A percentile compares a stretch with the other conserved stretches of the same genome.
These are phyloP conservation scores for Salvelinus alpinus DNA, from an alignment of 2,113 vertebrate species.

Conservation along the genomic window DNA sequence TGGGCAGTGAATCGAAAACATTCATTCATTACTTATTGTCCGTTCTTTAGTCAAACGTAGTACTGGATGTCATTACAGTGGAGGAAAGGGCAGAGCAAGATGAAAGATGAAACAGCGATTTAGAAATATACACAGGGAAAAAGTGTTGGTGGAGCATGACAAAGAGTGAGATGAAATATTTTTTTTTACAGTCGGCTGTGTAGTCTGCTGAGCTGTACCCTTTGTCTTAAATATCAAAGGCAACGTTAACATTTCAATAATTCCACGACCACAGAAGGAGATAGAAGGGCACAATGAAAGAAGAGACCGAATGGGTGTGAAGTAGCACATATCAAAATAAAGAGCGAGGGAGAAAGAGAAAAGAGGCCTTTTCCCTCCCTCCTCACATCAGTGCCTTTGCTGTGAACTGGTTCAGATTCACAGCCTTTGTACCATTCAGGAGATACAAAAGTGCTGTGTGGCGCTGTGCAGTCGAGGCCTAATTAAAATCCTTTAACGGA, in stretches of 20 bases:
- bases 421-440: constrained; percentile 79
- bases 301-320: constrained; percentile 78
- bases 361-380: background rate
- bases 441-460: constrained; percentile 75
- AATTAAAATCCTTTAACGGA: constrained; percentile 87
- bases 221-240: constrained; percentile 99
- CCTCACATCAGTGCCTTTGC: background rate
- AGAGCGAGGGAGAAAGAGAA: background rate
- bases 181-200: constrained; percentile 64
- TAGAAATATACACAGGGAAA: constrained; percentile 65
- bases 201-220: constrained; percentile 78
- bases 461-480: constrained; percentile 80
- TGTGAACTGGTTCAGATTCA: constrained; percentile 36
- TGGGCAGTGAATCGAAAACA: constrained; percentile 62
- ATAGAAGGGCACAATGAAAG: constrained; percentile 70
- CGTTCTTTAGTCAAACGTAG: constrained; percentile 30
- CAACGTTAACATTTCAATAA: constrained; percentile 98
- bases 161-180: constrained; percentile 76
- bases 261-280: constrained; percentile 85
- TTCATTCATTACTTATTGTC: constrained; percentile 63
- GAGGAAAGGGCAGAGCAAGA: constrained; percentile 67
- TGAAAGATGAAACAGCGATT: constrained; percentile 68
- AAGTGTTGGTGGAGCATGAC: constrained; percentile 65
- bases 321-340: constrained; percentile 79
- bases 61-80: constrained; percentile 48